Base-by-base conservation (phyloP, 1,140 invertebrate species). In the Alviniconcha marisindica region DNA sequence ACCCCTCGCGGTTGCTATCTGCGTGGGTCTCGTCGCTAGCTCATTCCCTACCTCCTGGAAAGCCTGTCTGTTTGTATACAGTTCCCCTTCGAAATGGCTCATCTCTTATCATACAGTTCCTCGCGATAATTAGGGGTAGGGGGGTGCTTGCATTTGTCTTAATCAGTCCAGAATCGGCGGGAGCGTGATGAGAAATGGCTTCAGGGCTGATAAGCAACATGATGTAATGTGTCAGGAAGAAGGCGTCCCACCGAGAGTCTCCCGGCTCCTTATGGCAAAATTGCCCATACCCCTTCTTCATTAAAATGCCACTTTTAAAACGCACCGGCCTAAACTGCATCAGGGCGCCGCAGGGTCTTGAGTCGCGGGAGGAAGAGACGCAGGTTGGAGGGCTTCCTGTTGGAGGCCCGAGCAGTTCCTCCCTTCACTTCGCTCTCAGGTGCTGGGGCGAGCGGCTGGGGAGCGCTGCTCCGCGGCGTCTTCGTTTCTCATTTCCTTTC, bases 281-380 rank as follows among this genome's bases (percentile, higher is more conserved):
- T 80, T 80, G 78, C 56, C 78, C 40, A 69, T 40, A 80, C 78
- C 78, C 77, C 36, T 42, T 40, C 56, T 80, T 80, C 78, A 80
- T 80, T 80, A 80, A 80, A 80, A 80, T 80, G 78, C 78, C 78
- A 80, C 78, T 80, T 80, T 80, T 80, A 80, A 80, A 80, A 80
- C 38, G 78, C 78, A 80, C 56, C 56, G 78, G 56, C 38, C 78
- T 38, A 80, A 60, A 80, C 78, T 21, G 78, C 78, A 80, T 80
- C 78, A 69, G 60, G 36, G 78, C 78, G 60, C 78, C 60, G 78
- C 78, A 40, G 78, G 78, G 48, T 38, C 18, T 40, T 33, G 3
- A 21, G 18, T 18, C 69, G 44, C 28, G 28, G 33, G 78, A 33
- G 78, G 60, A 44, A 51, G 42, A 54, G 42, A 38, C 71, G 71